phyloP scores from a whole-genome alignment of 2,113 vertebrate genomes.

The Eulemur rufifrons region DNA sequence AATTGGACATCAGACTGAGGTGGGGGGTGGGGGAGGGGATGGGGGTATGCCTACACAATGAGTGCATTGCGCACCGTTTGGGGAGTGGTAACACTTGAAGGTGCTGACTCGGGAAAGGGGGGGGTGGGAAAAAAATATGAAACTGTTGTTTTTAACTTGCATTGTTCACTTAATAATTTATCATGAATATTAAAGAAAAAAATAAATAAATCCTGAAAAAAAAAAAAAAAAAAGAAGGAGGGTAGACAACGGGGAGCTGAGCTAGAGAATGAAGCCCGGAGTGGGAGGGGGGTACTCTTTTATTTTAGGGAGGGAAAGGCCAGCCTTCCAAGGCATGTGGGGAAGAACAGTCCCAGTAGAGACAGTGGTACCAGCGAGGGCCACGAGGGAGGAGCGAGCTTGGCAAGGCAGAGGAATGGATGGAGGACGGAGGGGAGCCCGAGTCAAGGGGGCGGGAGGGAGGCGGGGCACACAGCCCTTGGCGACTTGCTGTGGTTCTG shows the following conservation, averaged over 20 bases:
- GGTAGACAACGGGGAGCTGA: neutral
- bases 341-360: neutral
- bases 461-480: accelerated
- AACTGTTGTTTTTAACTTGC: no score
- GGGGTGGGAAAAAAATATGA: no score
- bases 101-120: no score
- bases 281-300: neutral
- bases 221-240: neutral
- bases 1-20: no score
- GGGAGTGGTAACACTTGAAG: no score
- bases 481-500: neutral
- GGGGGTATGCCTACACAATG: no score
- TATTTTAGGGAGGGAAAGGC: neutral
- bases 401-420: neutral
- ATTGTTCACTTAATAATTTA: no score
- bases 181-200: no score
- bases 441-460: no score
- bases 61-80: no score
- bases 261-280: neutral
- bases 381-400: neutral
- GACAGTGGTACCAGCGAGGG: neutral
- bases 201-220: no score
- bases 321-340: neutral
- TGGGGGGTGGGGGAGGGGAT: no score
- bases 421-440: accelerated